Conservation (phyloP, 2,797 vertebrate genomes). For the Pseudomugil tenellus region DNA sequence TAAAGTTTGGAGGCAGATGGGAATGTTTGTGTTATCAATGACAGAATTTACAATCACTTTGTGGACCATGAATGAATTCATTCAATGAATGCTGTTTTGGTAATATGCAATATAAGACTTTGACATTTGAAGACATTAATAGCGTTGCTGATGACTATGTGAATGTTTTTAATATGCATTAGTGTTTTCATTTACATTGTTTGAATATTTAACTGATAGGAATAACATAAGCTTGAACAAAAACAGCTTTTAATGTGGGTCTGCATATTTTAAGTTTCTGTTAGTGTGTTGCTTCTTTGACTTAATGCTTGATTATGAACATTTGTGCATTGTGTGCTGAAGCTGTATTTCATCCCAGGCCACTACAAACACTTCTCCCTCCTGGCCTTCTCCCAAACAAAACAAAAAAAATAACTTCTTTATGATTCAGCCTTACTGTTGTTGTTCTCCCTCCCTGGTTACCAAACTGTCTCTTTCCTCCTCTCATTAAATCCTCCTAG, state of each 20-base stretch:
- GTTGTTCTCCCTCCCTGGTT: slow-evolving; percentile 79
- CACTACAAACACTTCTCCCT: slow-evolving; percentile 58
- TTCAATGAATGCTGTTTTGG: slow-evolving; percentile 51
- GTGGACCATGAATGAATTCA: slow-evolving; percentile 69
- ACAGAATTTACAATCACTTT: slow-evolving; percentile 88
- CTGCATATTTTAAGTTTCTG: slow-evolving; percentile 22
- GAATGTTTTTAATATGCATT: neutral
- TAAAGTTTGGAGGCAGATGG: slow-evolving; percentile 84
- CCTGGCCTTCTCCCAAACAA: slow-evolving; percentile 77
- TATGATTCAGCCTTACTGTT: slow-evolving; percentile 84
- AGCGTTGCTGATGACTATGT: neutral
- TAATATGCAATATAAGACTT: slow-evolving; percentile 9
- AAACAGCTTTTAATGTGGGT: slow-evolving; percentile 24
- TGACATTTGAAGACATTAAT: slow-evolving; percentile 18
- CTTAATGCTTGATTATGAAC: slow-evolving; percentile 57
- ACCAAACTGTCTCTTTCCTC: slow-evolving; percentile 60
- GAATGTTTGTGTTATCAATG: slow-evolving; percentile 82
- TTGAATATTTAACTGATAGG: slow-evolving; percentile 43
- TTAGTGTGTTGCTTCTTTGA: slow-evolving; percentile 42
- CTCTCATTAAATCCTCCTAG: slow-evolving; percentile 68
- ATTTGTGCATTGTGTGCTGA: slow-evolving; percentile 35
- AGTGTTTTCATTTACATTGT: slow-evolving; percentile 11
- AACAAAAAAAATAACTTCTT: slow-evolving; percentile 82
- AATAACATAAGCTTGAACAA: slow-evolving; percentile 35
- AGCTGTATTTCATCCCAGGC: slow-evolving; percentile 42